These are phyloP conservation scores for Anolis carolinensis DNA, from an alignment of 2,113 vertebrate species.

Conservation along the genomic window DNA sequence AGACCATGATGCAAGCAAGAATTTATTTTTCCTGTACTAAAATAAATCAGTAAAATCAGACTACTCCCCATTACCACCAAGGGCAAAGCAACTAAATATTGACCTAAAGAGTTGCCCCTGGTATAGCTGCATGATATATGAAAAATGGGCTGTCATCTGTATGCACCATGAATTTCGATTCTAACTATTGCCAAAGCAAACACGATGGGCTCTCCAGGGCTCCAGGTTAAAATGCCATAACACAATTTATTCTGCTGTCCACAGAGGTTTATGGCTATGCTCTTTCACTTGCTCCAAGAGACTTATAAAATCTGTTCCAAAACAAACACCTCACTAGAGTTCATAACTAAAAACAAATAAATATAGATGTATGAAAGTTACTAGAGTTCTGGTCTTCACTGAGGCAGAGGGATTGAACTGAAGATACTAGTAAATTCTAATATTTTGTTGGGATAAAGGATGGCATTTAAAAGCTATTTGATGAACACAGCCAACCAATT, in stretches of 20 bases:
- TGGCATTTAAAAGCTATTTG: rapidly evolving
- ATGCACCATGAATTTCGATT: not conserved
- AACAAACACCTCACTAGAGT: conserved; percentile 5
- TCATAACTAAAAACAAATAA: conserved; percentile 18
- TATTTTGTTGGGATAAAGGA: not conserved
- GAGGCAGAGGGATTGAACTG: not conserved
- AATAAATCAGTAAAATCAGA: not conserved
- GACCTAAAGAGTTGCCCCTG: not conserved
- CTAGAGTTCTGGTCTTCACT: not conserved
- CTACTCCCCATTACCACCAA: not conserved
- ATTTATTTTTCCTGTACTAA: not conserved
- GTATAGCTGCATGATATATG: not conserved
- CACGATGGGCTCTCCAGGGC: conserved; percentile 9
- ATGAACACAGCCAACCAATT: not conserved
- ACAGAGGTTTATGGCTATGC: conserved; percentile 28
- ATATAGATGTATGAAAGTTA: not conserved
- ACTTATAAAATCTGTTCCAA: conserved; percentile 10
- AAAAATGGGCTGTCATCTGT: not conserved
- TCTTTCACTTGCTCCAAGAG: conserved; percentile 24
- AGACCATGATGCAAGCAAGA: not conserved
- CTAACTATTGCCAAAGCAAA: conserved; percentile 13
- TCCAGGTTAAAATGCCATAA: conserved; percentile 44
- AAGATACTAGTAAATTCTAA: not conserved
- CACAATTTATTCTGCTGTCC: conserved; percentile 34
- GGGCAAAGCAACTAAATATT: not conserved